phyloP scores from a whole-genome alignment of 2,797 vertebrate genomes.

The Otolemur crassicaudatus region DNA sequence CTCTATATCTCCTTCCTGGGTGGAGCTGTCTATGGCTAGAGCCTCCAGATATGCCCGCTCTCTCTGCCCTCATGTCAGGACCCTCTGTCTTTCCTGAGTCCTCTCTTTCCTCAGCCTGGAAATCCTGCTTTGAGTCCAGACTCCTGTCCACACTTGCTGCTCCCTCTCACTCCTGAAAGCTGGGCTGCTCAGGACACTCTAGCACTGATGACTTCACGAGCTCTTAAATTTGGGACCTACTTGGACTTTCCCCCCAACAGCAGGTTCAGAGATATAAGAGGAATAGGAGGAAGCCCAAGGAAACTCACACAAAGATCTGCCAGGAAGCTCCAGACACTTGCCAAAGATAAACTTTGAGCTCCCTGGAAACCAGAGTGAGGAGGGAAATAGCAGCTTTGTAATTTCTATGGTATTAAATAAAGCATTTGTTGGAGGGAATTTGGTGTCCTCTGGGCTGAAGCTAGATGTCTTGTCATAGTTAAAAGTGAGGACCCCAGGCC shows the following conservation, averaged over 20 bases:
- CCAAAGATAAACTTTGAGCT: not conserved
- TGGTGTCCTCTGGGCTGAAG: not conserved
- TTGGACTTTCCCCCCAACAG: rapidly evolving
- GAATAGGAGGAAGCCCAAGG: not conserved
- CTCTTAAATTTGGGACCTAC: not conserved
- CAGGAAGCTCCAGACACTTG: rapidly evolving
- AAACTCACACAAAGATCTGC: not conserved
- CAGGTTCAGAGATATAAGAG: not conserved
- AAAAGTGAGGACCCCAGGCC: slow-evolving; percentile 38
- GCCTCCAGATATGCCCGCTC: not conserved
- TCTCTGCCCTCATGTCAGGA: not conserved
- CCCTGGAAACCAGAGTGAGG: not conserved
- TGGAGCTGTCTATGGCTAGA: not conserved
- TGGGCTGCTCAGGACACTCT: not conserved
- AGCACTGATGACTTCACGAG: rapidly evolving
- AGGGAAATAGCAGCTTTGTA: not conserved
- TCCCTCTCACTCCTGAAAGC: not conserved
- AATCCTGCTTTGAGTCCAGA: not conserved
- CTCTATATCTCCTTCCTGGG: not conserved
- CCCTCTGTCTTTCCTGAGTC: not conserved
- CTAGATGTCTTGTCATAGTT: not conserved
- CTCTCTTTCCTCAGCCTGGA: not conserved
- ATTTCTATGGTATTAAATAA: not conserved
- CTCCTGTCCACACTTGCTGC: not conserved
- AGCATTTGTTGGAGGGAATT: not conserved